These are phyloP conservation scores for Eubucco bourcierii DNA, from an alignment of 2,113 vertebrate species.

Conservation along the genomic window DNA sequence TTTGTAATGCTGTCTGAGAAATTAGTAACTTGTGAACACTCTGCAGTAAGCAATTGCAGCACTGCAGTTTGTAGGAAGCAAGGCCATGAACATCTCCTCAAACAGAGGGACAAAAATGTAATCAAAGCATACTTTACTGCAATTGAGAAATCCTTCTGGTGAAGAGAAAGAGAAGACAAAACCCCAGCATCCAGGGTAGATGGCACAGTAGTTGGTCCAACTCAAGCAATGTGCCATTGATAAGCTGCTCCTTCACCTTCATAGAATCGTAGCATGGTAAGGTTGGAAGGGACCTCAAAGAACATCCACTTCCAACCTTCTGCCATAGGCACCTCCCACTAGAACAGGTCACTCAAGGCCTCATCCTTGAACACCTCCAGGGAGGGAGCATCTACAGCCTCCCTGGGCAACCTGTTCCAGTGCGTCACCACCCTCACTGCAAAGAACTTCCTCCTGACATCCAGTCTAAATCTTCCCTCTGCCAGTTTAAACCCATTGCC, in stretches of 20 bases:
- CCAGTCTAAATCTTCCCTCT: no score
- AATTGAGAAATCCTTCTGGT: neutral
- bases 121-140: neutral
- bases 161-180: neutral
- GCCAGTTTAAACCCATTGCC: no score
- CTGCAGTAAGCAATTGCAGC: neutral
- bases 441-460: no score
- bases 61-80: neutral
- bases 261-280: no score
- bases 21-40: neutral
- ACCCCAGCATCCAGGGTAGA: neutral
- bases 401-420: no score
- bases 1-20: neutral
- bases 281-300: no score
- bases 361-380: no score
- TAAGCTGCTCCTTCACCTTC: neutral
- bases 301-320: no score
- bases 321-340: no score
- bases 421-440: no score
- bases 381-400: no score
- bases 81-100: neutral
- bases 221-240: neutral
- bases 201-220: neutral
- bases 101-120: neutral
- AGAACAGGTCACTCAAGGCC: no score